Evolutionary conservation across 2,797 vertebrate genomes (phyloP).

Genomic region (Falco cherrug): DNA sequence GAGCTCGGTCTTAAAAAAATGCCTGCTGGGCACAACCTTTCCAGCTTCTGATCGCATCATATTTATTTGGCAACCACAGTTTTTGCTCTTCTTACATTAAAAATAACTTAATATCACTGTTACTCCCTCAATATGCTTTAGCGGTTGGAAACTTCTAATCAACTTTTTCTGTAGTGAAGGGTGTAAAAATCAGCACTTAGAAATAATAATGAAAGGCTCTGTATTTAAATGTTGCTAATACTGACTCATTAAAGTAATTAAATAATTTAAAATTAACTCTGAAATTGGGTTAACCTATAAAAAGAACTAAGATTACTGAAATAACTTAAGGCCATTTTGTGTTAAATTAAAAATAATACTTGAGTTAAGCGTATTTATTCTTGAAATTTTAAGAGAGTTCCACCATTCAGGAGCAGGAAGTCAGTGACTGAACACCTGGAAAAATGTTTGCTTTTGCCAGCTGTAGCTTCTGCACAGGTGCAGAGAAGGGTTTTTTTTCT

Average conservation of each 20-base stretch:
- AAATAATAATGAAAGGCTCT: neutral
- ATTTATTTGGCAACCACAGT: neutral
- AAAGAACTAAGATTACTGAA: neutral
- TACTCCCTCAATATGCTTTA: neutral
- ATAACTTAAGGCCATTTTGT: neutral
- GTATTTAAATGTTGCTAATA: neutral
- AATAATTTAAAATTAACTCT: conserved; percentile 9
- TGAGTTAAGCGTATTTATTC: neutral
- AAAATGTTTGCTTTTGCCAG: conserved; percentile 55
- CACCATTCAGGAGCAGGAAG: neutral
- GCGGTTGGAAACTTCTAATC: neutral
- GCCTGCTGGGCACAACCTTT: neutral
- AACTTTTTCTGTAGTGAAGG: neutral
- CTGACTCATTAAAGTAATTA: neutral
- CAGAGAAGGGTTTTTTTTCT: neutral
- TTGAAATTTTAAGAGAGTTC: neutral
- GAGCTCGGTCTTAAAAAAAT: neutral
- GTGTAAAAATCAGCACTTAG: neutral
- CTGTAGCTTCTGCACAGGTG: conserved; percentile 51
- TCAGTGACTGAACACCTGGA: neutral
- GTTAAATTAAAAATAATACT: conserved; percentile 32
- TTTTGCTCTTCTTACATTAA: neutral
- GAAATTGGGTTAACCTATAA: neutral
- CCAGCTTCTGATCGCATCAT: neutral
- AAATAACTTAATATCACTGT: neutral